Percentiles rank a stretch among this genome's conserved stretches.
These are phyloP conservation scores for Tauraco hartlaubi DNA, from an alignment of 2,797 vertebrate species.

Conservation along the genomic window DNA sequence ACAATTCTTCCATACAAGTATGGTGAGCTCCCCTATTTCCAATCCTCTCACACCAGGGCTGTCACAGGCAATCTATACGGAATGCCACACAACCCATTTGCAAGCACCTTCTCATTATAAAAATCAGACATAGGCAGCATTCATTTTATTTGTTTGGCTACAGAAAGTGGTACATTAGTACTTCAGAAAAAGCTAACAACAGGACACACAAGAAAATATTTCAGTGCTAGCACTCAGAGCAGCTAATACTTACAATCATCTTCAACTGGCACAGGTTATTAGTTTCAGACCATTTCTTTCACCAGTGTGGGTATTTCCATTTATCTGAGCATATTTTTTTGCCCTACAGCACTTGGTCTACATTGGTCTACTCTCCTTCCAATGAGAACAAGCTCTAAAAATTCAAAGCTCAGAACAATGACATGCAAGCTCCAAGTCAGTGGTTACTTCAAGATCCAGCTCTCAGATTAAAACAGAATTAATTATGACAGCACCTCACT, in stretches of 20 bases:
- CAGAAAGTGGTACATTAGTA: background rate
- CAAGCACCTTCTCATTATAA: background rate
- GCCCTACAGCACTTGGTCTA: background rate
- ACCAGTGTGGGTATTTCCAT: background rate
- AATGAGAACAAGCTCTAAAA: background rate
- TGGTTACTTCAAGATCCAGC: background rate
- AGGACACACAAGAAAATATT: background rate
- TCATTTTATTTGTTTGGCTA: background rate
- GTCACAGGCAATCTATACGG: rapidly evolving
- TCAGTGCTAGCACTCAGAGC: background rate
- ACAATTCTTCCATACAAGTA: background rate
- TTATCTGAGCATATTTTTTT: background rate
- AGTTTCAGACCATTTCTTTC: background rate
- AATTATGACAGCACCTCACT: background rate
- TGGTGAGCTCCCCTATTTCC: background rate
- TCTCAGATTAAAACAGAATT: background rate
- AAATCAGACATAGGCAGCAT: background rate
- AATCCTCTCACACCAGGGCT: background rate
- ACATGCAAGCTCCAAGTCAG: background rate
- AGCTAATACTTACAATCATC: background rate
- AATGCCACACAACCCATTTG: background rate
- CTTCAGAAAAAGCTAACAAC: background rate
- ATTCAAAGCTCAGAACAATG: background rate
- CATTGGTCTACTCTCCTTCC: background rate
- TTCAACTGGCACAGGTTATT: background rate